Base-by-base conservation (phyloP, 92 coral and sea anemone genomes). In the Epizoanthus illoricatus region DNA sequence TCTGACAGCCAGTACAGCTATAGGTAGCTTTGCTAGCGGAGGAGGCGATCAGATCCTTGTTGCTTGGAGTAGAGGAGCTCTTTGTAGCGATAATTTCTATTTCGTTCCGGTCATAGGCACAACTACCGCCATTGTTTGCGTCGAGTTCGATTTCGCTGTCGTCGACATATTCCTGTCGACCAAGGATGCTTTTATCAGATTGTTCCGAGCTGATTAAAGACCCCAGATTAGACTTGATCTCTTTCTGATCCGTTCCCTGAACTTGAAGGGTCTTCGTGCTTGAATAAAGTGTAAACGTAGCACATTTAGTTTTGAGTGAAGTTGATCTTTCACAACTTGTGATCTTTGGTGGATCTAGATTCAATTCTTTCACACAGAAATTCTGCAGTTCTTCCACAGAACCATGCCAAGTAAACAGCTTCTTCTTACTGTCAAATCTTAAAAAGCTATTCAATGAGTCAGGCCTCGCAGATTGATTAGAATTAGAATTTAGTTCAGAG, bases 311-410 rank as follows among this genome's bases (percentile, higher is more conserved):
- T 69, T 69, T 69, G 21, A 69, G 74, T 47, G 74, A 18, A 18
- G 74, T 69, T 69, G 74, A 69, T 69, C 74, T 23, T 69, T 69
- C 74, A 23, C 74, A 15, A 33, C 28, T 69, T 17, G 74, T 33
- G 40, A 69, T 24, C 40, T 40, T 69, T 17, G 40, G 40, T 5
- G 6, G n/a, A 6, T n/a, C 24, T 33, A 24, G 74, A 69, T 17
- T 17, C 18, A 69, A 16, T 24, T 69, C 74, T 40, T 69, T 69
- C 24, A 47, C 18, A 15, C 74, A 69, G 47, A 69, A 69, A 69
- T 23, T 47, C 45, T 69, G n/a, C 74, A 69, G 45, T n/a, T 69
- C 74, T 33, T 69, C 74, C 21, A 69, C 39, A 33, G 74, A 69
- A 18, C 74, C 74, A 69, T 69, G 40, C 28, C 74, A 69, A 24